Base-by-base conservation (phyloP, 1,140 invertebrate genomes). In the Penaeus indicus region DNA sequence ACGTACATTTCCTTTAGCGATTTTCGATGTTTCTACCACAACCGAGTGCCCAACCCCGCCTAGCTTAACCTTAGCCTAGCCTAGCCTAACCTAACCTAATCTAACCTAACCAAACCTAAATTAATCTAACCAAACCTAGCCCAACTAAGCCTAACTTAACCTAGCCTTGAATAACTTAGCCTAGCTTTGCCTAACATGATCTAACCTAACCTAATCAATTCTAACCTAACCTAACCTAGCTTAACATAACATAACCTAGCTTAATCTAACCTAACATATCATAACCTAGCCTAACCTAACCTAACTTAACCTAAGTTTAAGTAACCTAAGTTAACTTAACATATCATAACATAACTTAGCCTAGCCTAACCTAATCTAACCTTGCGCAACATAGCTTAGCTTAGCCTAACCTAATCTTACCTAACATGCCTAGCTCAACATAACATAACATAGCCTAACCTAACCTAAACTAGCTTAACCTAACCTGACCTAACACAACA, bases 141-240 rank as follows among this genome's bases (percentile, higher is more conserved):
- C 63, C 3, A 64, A 3, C 63, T 3, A 21, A 64, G n/a, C 63
- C 63, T 64, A 64, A 64, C 63, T 64, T 64, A 64, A 64, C 63
- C 63, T 64, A 64, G 3, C 63, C n/a, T 64, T 21, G n/a, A 1
- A 19, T 64, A 64, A 64, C 63, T n/a, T 64, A 64, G n/a, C 63
- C 63, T 64, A 64, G n/a, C n/a, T 64, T 18, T 13, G 13, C 72
- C 72, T 22, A 77, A 77, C 19, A 13, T 22, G 32, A 77, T 27
- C 63, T 77, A 77, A 77, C 75, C 75, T 77, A 77, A 77, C 75
- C 75, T 77, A 77, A 77, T 32, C 18, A 77, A 77, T 32, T 22
- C 22, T 42, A 78, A 32, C 10, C 42, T 21, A 27, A 38, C 77
- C 32, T 78, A 78, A 38, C 42, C 25, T 78, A 25, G 25, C 77